Percentiles rank a stretch among this genome's conserved stretches.
Evolutionary conservation across 2,888 invertebrate genomes (phyloP).

Genomic region (Eumacrocentrus americanus): DNA sequence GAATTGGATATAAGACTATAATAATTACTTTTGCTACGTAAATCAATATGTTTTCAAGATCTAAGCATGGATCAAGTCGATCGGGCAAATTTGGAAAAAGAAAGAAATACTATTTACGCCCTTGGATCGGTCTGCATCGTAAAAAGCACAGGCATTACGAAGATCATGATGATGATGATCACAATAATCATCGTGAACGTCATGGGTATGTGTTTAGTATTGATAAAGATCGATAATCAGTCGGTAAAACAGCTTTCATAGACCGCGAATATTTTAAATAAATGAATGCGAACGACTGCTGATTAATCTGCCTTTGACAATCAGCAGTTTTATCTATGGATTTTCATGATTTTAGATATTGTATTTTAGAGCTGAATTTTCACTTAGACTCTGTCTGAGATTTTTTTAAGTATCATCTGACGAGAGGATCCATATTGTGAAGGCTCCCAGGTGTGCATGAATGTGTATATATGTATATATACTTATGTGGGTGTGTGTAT

Average conservation of each 20-base stretch:
- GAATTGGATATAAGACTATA: too few species aligned
- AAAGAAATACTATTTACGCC: neutral
- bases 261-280: neutral
- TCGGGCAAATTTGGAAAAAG: neutral
- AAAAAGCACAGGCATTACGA: neutral
- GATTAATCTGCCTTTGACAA: too few species aligned
- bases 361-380: too few species aligned
- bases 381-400: too few species aligned
- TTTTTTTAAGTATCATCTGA: too few species aligned
- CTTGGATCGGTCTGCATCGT: neutral
- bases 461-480: neutral
- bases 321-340: too few species aligned
- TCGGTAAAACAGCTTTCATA: constrained; percentile 6
- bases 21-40: too few species aligned
- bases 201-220: neutral
- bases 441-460: neutral
- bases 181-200: too few species aligned
- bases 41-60: constrained; percentile 13
- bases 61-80: neutral
- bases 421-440: too few species aligned
- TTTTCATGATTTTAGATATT: too few species aligned
- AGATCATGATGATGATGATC: neutral
- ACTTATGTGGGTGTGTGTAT: constrained; percentile 1
- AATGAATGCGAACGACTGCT: too few species aligned
- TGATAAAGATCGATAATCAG: neutral